Evolutionary conservation across 1,140 invertebrate genomes (phyloP), one percentile per base, ranked within the genome.

Genomic region (Camponotus vicinus): DNA sequence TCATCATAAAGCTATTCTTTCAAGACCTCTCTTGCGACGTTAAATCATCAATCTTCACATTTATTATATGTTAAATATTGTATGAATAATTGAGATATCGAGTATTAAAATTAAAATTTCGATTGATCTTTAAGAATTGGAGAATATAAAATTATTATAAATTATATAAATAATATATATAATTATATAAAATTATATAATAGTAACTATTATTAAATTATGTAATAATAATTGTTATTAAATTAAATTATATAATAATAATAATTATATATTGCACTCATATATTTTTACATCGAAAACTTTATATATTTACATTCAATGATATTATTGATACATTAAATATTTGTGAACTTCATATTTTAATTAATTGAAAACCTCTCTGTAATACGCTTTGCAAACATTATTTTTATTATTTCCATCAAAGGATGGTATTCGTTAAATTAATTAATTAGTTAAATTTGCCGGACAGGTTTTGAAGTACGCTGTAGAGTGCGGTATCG

Each of bases 391-490:
- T 21, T 34, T 6, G 8, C 49, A 27, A 79, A 7, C 42, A n/a
- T 67, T 11, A 37, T 27, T 55, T 70, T 55, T 27, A 67, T 37
- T 70, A 80, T n/a, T 52, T 27, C 11, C 3, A 27, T 37, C 64
- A 40, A 45, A 55, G 13, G 2, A 13, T 21, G 55, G 55, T 9
- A 64, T 11, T 21, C 63, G 40, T 42, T 21, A 18, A 55, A 80
- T 55, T 40, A 80, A 80, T 70, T 80, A 71, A 82, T 80, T 71
- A 59, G 27, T 55, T 32, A 3, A 42, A 32, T 82, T 32, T 27
- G 34, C 15, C 27, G 4, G 27, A 1, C 8, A 34, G 9, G 15
- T 11, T 82, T 73, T 73, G 55, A 52, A 82, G 71, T 69, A 18
- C 55, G 27, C 52, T 69, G 27, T 73, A 59, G 52, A 42, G 52